Evolutionary conservation across 2,888 invertebrate species (phyloP).

Genomic region (Agrotis clavis): DNA sequence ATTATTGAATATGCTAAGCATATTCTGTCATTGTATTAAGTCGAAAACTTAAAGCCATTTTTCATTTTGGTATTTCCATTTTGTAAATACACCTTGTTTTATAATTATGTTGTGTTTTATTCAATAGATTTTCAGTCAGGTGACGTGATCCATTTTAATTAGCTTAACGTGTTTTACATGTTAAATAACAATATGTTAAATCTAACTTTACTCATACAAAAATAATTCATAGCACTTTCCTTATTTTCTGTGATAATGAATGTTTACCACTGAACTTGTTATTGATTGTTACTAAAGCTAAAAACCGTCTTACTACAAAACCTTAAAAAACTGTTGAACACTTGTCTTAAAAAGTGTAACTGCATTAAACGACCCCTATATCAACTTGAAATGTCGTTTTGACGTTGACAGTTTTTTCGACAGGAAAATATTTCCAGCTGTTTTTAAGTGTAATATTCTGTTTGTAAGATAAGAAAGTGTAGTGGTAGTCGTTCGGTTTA

Average conservation of each 20-base stretch:
- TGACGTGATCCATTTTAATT: not conserved
- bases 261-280: not conserved
- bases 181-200: not conserved
- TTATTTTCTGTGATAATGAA: slow-evolving; percentile 50
- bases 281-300: not conserved
- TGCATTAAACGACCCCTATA: too few relatives aligned
- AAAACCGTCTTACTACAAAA: too few relatives aligned
- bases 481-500: too few relatives aligned
- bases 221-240: slow-evolving; percentile 19
- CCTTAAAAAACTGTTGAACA: too few relatives aligned
- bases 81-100: slow-evolving; percentile 13
- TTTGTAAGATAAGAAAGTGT: not conserved
- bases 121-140: slow-evolving; percentile 5
- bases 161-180: not conserved
- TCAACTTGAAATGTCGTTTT: too few relatives aligned
- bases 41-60: not conserved
- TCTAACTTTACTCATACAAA: not conserved
- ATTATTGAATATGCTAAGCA: slow-evolving; percentile 39
- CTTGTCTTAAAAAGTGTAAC: too few relatives aligned
- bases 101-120: not conserved
- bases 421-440: too few relatives aligned
- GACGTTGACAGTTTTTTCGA: too few relatives aligned
- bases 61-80: not conserved
- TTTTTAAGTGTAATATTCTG: not conserved
- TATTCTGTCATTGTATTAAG: slow-evolving; percentile 30